These are phyloP conservation scores for Eulacestoma nigropectus DNA, from an alignment of 2,113 vertebrate genomes.

Conservation along the genomic window DNA sequence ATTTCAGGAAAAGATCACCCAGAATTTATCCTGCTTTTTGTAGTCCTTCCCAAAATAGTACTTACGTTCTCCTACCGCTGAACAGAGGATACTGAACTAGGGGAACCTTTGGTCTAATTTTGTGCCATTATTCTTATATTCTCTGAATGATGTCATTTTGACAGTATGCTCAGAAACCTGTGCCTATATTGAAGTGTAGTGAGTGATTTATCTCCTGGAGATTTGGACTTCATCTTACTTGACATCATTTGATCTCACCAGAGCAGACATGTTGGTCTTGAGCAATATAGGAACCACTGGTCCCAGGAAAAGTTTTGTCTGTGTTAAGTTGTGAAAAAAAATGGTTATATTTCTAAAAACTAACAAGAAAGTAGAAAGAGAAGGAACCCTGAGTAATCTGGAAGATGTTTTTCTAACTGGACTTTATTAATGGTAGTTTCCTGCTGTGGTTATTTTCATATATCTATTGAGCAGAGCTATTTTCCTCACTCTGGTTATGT, in stretches of 20 bases:
- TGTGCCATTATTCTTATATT: background rate
- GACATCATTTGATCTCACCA: background rate
- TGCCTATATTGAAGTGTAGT: background rate
- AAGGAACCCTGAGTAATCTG: background rate
- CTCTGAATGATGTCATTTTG: background rate
- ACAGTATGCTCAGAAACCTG: background rate
- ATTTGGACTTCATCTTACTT: background rate
- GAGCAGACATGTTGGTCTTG: background rate
- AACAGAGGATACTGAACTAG: background rate
- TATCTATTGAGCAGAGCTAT: background rate
- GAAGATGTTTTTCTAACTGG: background rate
- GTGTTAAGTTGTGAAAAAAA: background rate
- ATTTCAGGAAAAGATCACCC: background rate
- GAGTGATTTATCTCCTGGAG: background rate
- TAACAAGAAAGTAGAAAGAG: background rate
- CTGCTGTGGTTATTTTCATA: background rate
- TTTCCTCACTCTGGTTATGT: background rate
- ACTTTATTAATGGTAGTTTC: background rate
- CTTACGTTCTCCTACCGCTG: background rate
- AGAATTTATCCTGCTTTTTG: background rate
- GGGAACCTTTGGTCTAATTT: background rate
- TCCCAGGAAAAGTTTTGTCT: background rate
- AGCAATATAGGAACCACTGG: background rate
- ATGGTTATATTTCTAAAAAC: background rate
- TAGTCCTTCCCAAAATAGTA: background rate